Evolutionary conservation across 53 echinoderm and acorn worm genomes (phyloP).

Genomic region (Echinometra lucunter): DNA sequence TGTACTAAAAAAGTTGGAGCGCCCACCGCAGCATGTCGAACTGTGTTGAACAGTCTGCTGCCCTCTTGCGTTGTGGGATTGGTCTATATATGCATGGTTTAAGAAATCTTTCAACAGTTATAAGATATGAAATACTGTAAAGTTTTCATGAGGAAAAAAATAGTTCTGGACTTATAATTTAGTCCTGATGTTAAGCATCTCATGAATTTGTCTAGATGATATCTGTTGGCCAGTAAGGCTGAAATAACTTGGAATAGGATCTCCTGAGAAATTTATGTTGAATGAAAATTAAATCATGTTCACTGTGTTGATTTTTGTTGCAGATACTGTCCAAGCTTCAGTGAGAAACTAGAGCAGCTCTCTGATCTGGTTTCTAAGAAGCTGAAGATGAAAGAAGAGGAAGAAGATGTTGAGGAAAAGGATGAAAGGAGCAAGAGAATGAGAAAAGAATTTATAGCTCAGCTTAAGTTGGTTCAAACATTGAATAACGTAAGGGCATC

Average conservation of each 20-base stretch:
- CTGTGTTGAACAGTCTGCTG: no score
- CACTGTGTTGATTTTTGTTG: neutral
- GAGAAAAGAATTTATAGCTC: slow-evolving; percentile 34
- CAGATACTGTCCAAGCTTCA: slow-evolving; percentile 89
- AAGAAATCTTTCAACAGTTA: no score
- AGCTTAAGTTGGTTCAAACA: slow-evolving; percentile 76
- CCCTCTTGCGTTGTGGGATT: no score
- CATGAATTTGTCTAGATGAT: neutral
- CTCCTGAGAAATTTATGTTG: neutral
- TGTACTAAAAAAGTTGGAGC: no score
- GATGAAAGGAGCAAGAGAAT: slow-evolving; percentile 53
- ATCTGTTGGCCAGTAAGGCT: neutral
- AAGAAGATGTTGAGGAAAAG: slow-evolving; percentile 33
- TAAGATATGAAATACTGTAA: no score
- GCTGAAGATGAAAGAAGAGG: slow-evolving; percentile 10
- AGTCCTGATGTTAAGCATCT: no score
- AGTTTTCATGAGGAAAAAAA: no score
- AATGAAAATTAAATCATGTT: neutral
- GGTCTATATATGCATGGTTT: no score
- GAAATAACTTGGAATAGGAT: neutral
- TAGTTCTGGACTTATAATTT: no score
- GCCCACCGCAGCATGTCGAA: no score
- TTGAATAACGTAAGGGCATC: slow-evolving; percentile 78
- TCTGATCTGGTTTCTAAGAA: slow-evolving; percentile 66
- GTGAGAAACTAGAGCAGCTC: slow-evolving; percentile 71